phyloP scores from a whole-genome alignment of 2,113 vertebrate species.

The Caranx ignobilis region DNA sequence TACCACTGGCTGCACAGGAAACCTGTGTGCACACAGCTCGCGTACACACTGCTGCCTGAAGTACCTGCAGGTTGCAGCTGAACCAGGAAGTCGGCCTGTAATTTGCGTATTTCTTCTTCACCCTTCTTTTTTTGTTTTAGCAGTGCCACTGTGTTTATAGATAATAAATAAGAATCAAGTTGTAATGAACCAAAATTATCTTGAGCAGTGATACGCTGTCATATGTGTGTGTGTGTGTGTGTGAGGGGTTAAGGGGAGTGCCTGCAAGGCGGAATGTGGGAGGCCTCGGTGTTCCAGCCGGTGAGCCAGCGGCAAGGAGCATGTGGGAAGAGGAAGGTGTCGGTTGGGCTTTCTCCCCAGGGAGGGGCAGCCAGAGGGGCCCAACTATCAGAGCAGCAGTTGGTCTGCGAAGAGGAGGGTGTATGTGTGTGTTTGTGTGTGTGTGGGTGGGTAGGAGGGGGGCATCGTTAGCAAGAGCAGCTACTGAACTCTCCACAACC shows the following conservation, averaged over 20 bases:
- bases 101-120: neutral
- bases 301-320: conserved; percentile 68
- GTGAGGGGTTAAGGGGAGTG: conserved; percentile 35
- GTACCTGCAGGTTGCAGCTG: neutral
- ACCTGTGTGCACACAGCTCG: neutral
- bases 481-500: conserved; percentile 85
- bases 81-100: conserved; percentile 15
- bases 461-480: conserved; percentile 74
- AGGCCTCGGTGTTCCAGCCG: conserved; percentile 69
- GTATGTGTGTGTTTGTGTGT: conserved; percentile 31
- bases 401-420: conserved; percentile 66
- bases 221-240: conserved; percentile 10
- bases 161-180: neutral
- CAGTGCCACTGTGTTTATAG: neutral
- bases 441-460: conserved; percentile 34
- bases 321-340: conserved; percentile 75
- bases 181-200: neutral
- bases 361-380: conserved; percentile 72
- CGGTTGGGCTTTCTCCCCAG: conserved; percentile 66
- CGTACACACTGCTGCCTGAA: neutral
- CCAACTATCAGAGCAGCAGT: conserved; percentile 68
- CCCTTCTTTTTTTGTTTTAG: neutral
- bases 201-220: neutral
- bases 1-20: neutral
- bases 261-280: conserved; percentile 50